Evolutionary conservation across 2,888 invertebrate species (phyloP), one percentile per base, ranked within the genome.

Genomic region (Notodromas monacha): DNA sequence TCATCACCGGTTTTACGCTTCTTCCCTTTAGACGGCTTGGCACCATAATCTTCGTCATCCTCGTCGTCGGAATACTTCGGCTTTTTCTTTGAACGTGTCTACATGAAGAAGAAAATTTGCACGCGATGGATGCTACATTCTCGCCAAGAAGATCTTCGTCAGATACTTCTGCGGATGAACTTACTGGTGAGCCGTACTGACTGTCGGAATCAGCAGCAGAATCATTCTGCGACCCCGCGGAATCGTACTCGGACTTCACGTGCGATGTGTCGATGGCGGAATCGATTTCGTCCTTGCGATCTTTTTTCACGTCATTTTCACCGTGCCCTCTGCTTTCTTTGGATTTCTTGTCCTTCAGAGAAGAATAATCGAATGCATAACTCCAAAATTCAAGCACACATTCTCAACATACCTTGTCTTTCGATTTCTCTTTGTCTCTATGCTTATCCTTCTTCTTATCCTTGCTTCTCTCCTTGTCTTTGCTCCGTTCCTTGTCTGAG

Each of bases 401-500:
- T 21, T 21, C 8, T 8, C n/a, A 21, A 6, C n/a, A 8, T n/a
- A 8, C 21, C 21, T 21, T 21, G 6, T 21, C 21, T 8, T n/a
- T 6, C 8, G 6, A n/a, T n/a, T 21, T 21, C 21, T 21, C 21
- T 21, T 21, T 21, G 21, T 21, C n/a, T n/a, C n/a, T 21, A n/a
- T 21, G 6, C 21, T 21, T 21, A n/a, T n/a, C 21, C 21, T 21
- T n/a, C 21, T 21, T 21, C n/a, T n/a, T 21, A 6, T 21, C 21
- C 21, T 21, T 21, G n/a, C n/a, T n/a, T 21, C 21, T 21, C 8
- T 21, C 21, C 21, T 21, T 21, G 21, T 21, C 8, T n/a, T 21
- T 21, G n/a, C 21, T 21, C n/a, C n/a, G 6, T 21, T 21, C 21
- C 21, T 21, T 21, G 21, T 21, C n/a, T n/a, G n/a, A n/a, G n/a